These are phyloP conservation scores for Bufo bufo DNA, from an alignment of 2,113 vertebrate species.

Conservation along the genomic window DNA sequence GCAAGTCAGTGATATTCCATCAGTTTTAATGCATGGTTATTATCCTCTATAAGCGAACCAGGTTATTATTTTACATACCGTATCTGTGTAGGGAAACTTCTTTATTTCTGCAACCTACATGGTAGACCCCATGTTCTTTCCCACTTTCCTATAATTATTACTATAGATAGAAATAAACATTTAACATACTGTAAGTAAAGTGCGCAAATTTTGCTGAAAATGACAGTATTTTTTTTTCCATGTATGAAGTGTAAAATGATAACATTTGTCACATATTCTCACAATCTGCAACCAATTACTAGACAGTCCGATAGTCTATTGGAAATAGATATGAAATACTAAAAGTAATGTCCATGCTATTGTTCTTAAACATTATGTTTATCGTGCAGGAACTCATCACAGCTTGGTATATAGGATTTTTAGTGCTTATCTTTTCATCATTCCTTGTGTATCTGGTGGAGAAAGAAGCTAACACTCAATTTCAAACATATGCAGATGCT, in stretches of 20 bases:
- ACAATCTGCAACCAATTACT: neutral
- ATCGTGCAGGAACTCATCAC: conserved; percentile 91
- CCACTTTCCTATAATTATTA: too few relatives aligned
- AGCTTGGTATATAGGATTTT: conserved; percentile 98
- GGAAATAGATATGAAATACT: neutral
- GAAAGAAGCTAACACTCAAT: conserved; percentile 94
- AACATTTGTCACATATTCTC: neutral
- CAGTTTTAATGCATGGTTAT: too few relatives aligned
- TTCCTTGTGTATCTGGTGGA: conserved; percentile 98
- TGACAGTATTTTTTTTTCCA: too few relatives aligned
- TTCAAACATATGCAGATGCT: conserved; percentile 96
- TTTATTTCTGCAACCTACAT: too few relatives aligned
- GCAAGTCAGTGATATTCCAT: neutral
- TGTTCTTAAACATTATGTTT: conserved; percentile 58
- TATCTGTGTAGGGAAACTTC: too few relatives aligned
- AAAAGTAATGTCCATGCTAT: neutral
- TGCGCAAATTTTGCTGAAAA: too few relatives aligned
- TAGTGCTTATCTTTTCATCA: conserved; percentile 98
- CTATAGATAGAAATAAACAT: too few relatives aligned
- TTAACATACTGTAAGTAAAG: too few relatives aligned
- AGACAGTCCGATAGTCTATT: neutral
- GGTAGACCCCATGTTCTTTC: too few relatives aligned
- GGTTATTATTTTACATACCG: too few relatives aligned
- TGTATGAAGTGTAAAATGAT: too few relatives aligned
- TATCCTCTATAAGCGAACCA: too few relatives aligned